Conservation (phyloP, 2,888 invertebrate genomes). For the Drosophila ustulata region DNA sequence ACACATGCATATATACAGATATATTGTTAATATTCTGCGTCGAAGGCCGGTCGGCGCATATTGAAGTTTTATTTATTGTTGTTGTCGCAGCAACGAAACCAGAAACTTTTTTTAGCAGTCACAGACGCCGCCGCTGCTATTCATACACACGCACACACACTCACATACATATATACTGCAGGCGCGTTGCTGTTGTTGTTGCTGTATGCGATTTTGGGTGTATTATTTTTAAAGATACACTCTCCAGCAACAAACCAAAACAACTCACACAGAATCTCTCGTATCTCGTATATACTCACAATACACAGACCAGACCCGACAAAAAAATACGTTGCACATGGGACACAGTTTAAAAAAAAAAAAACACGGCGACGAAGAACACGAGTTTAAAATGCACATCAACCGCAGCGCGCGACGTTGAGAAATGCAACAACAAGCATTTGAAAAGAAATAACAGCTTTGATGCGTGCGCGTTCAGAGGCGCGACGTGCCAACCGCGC, state of each 20-base stretch:
- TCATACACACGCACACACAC: conserved; percentile 27
- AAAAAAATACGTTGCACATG: conserved; percentile 18
- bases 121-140: conserved; percentile 40
- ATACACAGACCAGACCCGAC: conserved; percentile 13
- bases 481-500: conserved; percentile 56
- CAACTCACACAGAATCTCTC: conserved; percentile 17
- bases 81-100: conserved; percentile 58
- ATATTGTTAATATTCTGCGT: conserved; percentile 66
- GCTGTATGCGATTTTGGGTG: conserved; percentile 32
- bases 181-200: conserved; percentile 16
- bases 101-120: conserved; percentile 64
- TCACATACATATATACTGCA: conserved; percentile 25
- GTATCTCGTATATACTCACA: conserved; percentile 1
- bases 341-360: conserved; percentile 8
- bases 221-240: conserved; percentile 49
- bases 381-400: conserved; percentile 41
- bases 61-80: conserved; percentile 63
- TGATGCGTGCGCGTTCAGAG: conserved; percentile 42
- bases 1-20: conserved; percentile 10
- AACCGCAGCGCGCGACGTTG: conserved; percentile 35
- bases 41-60: conserved; percentile 69
- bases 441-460: conserved; percentile 34
- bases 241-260: conserved; percentile 23
- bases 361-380: conserved; percentile 17
- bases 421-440: conserved; percentile 48